These are phyloP conservation scores for Drosophila neonasuta DNA, from an alignment of 2,888 invertebrate species.

Conservation along the genomic window DNA sequence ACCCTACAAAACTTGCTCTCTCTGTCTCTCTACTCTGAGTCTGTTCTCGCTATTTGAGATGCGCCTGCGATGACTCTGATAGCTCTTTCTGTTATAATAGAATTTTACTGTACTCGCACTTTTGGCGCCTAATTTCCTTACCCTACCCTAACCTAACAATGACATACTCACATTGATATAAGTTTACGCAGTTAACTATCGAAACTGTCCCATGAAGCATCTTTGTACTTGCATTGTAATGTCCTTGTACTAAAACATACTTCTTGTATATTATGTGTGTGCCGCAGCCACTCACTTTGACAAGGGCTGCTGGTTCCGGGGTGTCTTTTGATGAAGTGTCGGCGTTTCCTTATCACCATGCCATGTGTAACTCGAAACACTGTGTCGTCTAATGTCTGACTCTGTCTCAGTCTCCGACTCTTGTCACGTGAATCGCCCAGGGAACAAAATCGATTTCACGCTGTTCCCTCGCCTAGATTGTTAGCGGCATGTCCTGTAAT, in stretches of 20 bases:
- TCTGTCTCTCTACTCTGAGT: constrained; percentile 1
- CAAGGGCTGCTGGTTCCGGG: constrained; percentile 46
- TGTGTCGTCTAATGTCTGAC: constrained; percentile 42
- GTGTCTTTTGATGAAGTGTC: constrained; percentile 57
- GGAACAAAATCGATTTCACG: constrained; percentile 70
- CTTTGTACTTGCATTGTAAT: constrained; percentile 7
- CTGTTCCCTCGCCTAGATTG: constrained; percentile 33
- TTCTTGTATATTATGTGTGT: not conserved
- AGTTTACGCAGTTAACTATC: constrained; percentile 11
- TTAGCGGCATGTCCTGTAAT: constrained; percentile 65
- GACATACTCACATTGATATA: not conserved
- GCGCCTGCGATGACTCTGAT: constrained; percentile 4
- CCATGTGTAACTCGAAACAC: constrained; percentile 67
- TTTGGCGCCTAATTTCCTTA: constrained; percentile 57
- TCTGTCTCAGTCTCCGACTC: constrained; percentile 24
- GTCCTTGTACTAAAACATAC: constrained; percentile 7
- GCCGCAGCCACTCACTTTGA: constrained; percentile 26
- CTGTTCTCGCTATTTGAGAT: not conserved
- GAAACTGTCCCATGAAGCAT: not conserved
- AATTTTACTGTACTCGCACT: constrained; percentile 51
- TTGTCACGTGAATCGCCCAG: constrained; percentile 54
- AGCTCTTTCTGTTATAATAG: constrained; percentile 21
- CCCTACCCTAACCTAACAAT: constrained; percentile 36
- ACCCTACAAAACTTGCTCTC: constrained; percentile 20
- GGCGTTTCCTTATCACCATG: constrained; percentile 69